Evolutionary conservation across 2,797 vertebrate genomes (phyloP), one percentile per base, ranked within the genome.

Genomic region (Oreochromis grahami): DNA sequence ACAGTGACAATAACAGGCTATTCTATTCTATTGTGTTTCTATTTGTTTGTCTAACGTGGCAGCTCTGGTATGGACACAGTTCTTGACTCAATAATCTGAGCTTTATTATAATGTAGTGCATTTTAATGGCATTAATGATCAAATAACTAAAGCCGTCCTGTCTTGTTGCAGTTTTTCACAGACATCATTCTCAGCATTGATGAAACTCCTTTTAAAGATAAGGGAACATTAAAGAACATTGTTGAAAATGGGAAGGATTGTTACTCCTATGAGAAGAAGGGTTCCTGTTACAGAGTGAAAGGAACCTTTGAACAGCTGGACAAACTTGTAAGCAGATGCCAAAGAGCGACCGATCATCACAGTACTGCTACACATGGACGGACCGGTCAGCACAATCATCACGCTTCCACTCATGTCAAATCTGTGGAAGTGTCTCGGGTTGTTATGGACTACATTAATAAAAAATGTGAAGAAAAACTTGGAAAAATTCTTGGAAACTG

Each of bases 371-470:
- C 21, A 15, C 13, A 2, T 5, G 10, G 19, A 21, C 3, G 1
- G 32, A 38, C 48, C 8, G 3, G 24, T 68, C 78, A 41, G n/a
- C 84, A 32, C 17, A 26, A 24, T 48, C 17, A 58, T 19, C 32
- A 19, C 8, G 24, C n/a, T 15, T 9, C 81, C 7, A 2, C 43
- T 72, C 19, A 0, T 9, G 36, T 76, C 15, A 29, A 29, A 29
- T 3, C 86, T 10, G 87, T 95, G 17, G 60, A 86, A 2, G 86
- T 94, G 1, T 87, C 87, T 15, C 19, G 0, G 5, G 1, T 8
- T 5, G 80, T 96, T 7, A 86, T 96, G 90, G 17, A 8, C 5
- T 96, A 94, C 87, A 96, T 96, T 17, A 0, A 53, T 51, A 2
- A 85, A 14, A 95, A 19, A 74, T 87, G 87, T 53, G 11, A 8